Evolutionary conservation across 2,113 vertebrate genomes (phyloP).

Genomic region (Desmodus rotundus): DNA sequence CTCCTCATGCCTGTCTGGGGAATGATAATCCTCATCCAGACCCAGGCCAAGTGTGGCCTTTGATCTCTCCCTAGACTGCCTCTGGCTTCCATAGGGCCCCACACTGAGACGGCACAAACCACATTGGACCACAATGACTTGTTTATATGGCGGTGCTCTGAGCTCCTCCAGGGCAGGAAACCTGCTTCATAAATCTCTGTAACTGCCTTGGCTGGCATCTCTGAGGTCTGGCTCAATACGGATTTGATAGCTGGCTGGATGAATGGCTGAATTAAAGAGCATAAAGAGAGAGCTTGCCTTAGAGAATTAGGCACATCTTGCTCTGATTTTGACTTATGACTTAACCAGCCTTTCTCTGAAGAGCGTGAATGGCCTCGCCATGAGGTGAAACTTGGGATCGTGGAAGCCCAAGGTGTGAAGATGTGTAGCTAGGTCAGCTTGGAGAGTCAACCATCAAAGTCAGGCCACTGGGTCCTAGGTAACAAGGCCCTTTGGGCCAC

Average conservation of each 20-base stretch:
- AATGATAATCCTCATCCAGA: not conserved
- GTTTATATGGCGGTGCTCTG: not conserved
- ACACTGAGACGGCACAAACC: no score
- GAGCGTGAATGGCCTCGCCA: not conserved
- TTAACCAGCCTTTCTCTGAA: not conserved
- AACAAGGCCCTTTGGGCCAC: not conserved
- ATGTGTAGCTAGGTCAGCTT: not conserved
- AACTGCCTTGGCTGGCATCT: not conserved
- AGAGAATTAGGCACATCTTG: not conserved
- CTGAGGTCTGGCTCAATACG: not conserved
- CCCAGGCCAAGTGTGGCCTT: not conserved
- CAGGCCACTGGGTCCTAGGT: not conserved
- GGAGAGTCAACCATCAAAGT: not conserved
- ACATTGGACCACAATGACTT: not conserved
- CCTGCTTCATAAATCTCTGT: not conserved
- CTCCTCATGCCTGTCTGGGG: not conserved
- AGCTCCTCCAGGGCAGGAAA: not conserved
- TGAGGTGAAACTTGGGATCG: not conserved
- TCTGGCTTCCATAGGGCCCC: not conserved
- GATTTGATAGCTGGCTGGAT: not conserved
- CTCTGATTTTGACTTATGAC: not conserved
- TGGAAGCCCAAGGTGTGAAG: not conserved
- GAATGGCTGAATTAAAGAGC: not conserved
- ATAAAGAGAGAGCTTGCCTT: not conserved
- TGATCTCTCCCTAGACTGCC: not conserved